Percentiles rank a stretch among this genome's conserved stretches.
Conservation (phyloP, 2,888 invertebrate species). For the Leptopilina myrica region DNA sequence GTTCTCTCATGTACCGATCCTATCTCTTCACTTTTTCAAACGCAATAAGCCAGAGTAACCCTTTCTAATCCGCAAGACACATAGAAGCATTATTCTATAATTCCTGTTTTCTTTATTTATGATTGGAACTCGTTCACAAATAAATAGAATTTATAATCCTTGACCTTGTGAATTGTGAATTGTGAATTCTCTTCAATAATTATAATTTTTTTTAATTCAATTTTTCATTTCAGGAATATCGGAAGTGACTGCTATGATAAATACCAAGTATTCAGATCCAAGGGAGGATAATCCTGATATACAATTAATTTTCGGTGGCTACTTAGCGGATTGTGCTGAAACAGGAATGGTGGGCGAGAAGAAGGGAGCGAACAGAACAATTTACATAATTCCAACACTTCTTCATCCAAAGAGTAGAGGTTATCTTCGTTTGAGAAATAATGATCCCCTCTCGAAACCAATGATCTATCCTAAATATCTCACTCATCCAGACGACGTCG, state of each 20-base stretch:
- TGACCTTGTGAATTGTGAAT: too few relatives aligned
- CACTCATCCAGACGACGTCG: conserved; percentile 87
- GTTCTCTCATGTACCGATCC: neutral
- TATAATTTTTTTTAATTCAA: too few relatives aligned
- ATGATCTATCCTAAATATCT: conserved; percentile 90
- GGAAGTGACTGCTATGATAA: conserved; percentile 90
- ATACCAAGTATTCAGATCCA: conserved; percentile 87
- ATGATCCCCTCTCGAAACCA: conserved; percentile 89
- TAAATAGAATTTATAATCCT: too few relatives aligned
- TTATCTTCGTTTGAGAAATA: conserved; percentile 83
- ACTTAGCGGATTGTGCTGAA: conserved; percentile 89
- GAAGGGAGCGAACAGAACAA: conserved; percentile 82
- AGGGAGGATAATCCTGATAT: conserved; percentile 88
- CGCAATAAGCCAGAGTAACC: neutral
- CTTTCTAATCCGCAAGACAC: conserved; percentile 14
- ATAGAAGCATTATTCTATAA: neutral
- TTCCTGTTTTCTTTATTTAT: neutral
- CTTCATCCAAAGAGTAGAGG: conserved; percentile 93
- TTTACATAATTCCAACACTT: conserved; percentile 88
- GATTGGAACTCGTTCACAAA: neutral
- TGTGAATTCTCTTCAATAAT: too few relatives aligned
- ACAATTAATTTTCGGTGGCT: conserved; percentile 92
- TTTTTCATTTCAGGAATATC: conserved; percentile 80
- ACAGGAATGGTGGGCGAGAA: conserved; percentile 92
- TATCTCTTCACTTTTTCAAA: neutral